Base-by-base conservation (phyloP, 1,140 invertebrate species). In the Berghia stephanieae region DNA sequence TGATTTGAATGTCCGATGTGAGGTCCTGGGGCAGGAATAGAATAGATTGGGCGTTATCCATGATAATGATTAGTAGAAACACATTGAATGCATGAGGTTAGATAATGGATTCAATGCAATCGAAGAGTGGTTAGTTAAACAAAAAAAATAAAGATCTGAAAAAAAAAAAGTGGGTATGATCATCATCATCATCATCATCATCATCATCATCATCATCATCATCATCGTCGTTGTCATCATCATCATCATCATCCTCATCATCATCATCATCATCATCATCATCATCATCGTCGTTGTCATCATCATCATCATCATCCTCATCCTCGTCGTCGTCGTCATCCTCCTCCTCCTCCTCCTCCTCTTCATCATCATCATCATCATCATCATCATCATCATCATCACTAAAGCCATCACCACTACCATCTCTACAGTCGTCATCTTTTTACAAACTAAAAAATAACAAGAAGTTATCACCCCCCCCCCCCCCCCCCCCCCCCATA, bases 21-120 rank as follows among this genome's bases (percentile, higher is more conserved):
- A 87, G 79, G 27, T 84, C 81, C 86, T 87, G 78, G 1, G 81
- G 70, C n/a, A n/a, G n/a, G n/a, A n/a, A n/a, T n/a, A n/a, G n/a
- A n/a, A 52, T 24, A 66, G 31, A 13, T 18, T 16, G 10, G n/a
- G n/a, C n/a, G n/a, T 13, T 49, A 49, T 13, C 46, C 10, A 49
- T n/a, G n/a, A 49, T n/a, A 49, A 49, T n/a, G n/a, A 49, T n/a
- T 13, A 49, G 10, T 13, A 49, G 10, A 49, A 49, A 10, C 10
- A 49, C 46, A 49, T 13, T n/a, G n/a, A 67, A 34, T 31, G 5
- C 21, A 4, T 34, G 27, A 6, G 3, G 2, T 31, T 31, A 34
- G 3, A 6, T 31, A 67, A n/a, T n/a, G n/a, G n/a, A n/a, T n/a
- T n/a, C n/a, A n/a, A n/a, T n/a, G n/a, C n/a, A n/a, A n/a, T n/a